phyloP scores from a whole-genome alignment of 2,113 vertebrate species.

The Gopherus evgoodei region DNA sequence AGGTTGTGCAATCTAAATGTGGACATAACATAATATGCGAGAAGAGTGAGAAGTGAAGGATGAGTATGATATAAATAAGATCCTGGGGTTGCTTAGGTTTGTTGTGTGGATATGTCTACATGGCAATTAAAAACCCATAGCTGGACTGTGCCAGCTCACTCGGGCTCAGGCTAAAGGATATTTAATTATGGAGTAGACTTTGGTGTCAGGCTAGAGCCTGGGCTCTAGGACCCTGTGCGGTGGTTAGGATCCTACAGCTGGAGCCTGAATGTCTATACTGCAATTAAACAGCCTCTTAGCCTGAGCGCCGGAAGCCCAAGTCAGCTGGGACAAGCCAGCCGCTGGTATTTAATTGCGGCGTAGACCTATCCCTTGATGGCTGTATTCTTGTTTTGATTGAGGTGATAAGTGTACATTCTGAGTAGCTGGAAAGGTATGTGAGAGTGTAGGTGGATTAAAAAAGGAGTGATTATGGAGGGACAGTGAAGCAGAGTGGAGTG shows the following conservation, averaged over 20 bases:
- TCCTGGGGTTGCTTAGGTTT: neutral
- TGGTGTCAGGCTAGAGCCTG: neutral
- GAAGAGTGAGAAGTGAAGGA: neutral
- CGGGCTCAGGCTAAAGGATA: neutral
- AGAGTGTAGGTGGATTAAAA: neutral
- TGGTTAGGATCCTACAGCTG: no score
- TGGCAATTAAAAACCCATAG: neutral
- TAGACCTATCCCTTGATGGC: neutral
- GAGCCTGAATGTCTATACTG: no score
- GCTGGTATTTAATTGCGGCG: no score
- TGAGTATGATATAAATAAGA: neutral
- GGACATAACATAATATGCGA: neutral
- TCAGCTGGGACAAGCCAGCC: no score
- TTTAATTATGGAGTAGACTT: neutral
- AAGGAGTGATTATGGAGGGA: neutral
- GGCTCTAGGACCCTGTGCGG: neutral
- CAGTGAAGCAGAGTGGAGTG: accelerated
- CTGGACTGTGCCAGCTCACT: neutral
- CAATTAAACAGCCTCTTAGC: no score
- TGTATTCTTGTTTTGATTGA: neutral
- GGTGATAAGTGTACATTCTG: accelerated
- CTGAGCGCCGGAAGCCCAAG: no score
- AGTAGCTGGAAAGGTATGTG: neutral
- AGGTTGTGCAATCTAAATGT: neutral
- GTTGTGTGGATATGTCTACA: neutral